Evolutionary conservation across 2,888 invertebrate genomes (phyloP), one percentile per base, ranked within the genome.

Genomic region (Ischnura elegans): DNA sequence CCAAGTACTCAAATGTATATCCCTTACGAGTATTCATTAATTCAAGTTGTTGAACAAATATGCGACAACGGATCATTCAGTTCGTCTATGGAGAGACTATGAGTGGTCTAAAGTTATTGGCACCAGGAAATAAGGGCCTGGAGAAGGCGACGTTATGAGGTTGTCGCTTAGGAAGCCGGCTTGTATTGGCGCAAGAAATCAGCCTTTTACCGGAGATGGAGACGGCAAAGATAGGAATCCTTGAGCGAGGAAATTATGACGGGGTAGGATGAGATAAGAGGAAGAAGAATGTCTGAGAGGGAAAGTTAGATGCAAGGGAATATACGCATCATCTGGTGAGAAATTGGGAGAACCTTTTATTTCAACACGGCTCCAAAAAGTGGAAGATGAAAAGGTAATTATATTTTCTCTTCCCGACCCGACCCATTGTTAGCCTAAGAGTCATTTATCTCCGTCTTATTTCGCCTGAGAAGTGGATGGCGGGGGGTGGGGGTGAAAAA

Each of bases 351-450:
- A 61, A 61, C 61, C 61, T 90, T 90, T 90, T 61, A 61, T n/a
- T 76, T 76, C 36, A 6, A 29, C 0, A 29, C 29, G 55, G 16
- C 29, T 29, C 61, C 90, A 90, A 90, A 90, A 90, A 43, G 90
- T 61, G 43, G 90, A 61, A 66, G 42, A 90, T 90, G 90, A 90
- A 90, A 90, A 90, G 90, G 90, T 61, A 90, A 90, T 90, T 90
- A 90, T 90, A 90, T 90, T 90, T 85, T 90, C 66, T 61, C n/a
- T n/a, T n/a, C 25, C 87, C 61, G 90, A 43, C 90, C 43, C 90
- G 90, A 61, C 90, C 90, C 90, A 90, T 90, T 90, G 90, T 90
- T 90, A 90, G 90, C n/a, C 43, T 21, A 61, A n/a, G 90, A 90
- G 90, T 90, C 90, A 90, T 90, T 90, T 90, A 90, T 90, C 90